Percentiles rank a stretch among this genome's conserved stretches.
Conservation (phyloP, 2,113 vertebrate genomes). For the Crotalus tigris region DNA sequence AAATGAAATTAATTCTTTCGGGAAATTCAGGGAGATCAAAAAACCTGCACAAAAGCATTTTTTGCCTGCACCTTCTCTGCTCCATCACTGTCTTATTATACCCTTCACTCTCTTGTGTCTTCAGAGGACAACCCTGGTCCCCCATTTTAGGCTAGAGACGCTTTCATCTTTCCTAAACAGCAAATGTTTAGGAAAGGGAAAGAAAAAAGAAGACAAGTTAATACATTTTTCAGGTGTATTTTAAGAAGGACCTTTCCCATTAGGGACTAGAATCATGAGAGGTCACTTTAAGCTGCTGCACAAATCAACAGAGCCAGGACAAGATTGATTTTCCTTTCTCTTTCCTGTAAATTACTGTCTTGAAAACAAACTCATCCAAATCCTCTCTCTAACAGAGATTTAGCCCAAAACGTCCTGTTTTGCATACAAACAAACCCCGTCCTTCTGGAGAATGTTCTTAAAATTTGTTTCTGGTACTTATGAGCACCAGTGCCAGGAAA, state of each 20-base stretch:
- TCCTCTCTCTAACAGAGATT: background rate
- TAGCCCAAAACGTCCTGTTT: background rate
- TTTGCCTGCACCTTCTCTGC: background rate
- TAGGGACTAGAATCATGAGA: background rate
- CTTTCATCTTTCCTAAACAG: background rate
- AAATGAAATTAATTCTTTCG: slow-evolving; percentile 73
- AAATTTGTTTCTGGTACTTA: background rate
- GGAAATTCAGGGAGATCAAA: slow-evolving; percentile 65
- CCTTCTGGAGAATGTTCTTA: background rate
- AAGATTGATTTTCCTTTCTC: background rate
- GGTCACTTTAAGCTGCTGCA: background rate
- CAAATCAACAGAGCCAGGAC: no score
- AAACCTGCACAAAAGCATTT: slow-evolving; percentile 33
- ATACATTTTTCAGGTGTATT: background rate
- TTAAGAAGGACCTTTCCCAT: background rate
- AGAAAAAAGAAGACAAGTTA: background rate
- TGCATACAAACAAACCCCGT: background rate
- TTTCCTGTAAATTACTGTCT: background rate
- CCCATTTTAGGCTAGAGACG: accelerated
- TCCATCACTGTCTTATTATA: background rate
- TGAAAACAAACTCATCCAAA: background rate
- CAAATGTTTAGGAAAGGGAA: background rate
- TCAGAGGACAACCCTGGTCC: background rate
- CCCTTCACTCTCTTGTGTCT: background rate
- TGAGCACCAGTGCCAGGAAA: background rate